phyloP scores from a whole-genome alignment of 2,113 vertebrate species.

The Pteropus alecto region DNA sequence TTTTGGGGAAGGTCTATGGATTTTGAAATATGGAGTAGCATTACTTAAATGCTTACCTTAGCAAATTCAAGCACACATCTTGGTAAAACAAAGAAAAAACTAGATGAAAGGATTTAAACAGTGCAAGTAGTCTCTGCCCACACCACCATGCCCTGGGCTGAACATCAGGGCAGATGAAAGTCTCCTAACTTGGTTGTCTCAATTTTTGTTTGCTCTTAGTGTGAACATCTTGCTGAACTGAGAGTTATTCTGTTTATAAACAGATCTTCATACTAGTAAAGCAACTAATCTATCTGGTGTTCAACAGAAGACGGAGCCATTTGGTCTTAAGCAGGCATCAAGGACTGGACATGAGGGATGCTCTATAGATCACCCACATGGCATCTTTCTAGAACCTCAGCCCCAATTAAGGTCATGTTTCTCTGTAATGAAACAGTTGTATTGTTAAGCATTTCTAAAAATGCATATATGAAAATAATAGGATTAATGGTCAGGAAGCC shows the following conservation, averaged over 20 bases:
- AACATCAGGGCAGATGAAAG: background rate
- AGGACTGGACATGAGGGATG: background rate
- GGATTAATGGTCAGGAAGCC: background rate
- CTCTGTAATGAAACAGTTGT: background rate
- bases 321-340: too few relatives aligned
- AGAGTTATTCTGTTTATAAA: background rate
- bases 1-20: background rate
- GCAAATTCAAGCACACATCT: background rate
- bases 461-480: background rate
- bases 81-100: background rate
- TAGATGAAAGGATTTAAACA: background rate
- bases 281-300: background rate
- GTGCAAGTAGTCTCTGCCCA: background rate
- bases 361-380: background rate
- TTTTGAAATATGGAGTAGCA: background rate
- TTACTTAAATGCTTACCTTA: background rate
- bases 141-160: accelerated
- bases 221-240: background rate
- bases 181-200: background rate
- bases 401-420: background rate
- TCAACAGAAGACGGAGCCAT: background rate
- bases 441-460: background rate
- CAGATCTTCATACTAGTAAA: background rate
- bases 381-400: background rate
- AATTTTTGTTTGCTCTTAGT: background rate